Evolutionary conservation across 1,140 invertebrate species (phyloP), one percentile per base, ranked within the genome.

Genomic region (Tetramorium simillimum): DNA sequence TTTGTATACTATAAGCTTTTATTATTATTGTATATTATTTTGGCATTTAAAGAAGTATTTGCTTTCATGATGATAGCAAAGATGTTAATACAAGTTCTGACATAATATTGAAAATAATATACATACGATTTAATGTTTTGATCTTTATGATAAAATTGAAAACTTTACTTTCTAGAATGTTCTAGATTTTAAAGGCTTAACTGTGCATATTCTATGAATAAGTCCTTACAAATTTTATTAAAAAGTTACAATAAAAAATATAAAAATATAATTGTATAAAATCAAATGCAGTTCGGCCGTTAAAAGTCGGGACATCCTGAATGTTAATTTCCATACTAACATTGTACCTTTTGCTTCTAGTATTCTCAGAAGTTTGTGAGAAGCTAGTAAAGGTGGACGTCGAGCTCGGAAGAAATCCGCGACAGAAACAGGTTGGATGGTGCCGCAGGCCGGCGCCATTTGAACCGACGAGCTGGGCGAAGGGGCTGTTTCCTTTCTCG

Each of bases 381-480:
- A 53, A 24, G 53, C 14, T 18, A 24, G 43, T 58, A 56, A 63
- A 60, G 21, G 46, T 51, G 62, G 18, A 77, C 24, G 21, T 63
- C 43, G 43, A 53, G 72, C 58, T 58, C n/a, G 14, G 37, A 53
- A 43, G n/a, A 24, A 56, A 76, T 14, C 5, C 18, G 28, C 53
- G 28, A 18, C 3, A 14, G 56, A 33, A 40, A 21, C 18, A 60
- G 89, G 77, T 86, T 91, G 88, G 76, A 92, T 92, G 91, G 91
- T 92, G 89, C 91, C 89, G 91, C 91, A 62, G 87, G 91, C 60
- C 89, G 89, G 89, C 75, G 73, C 81, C 90, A 67, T 90, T 91
- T 91, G 43, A 90, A 78, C 85, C 88, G 24, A 86, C 82, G 77
- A 65, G 65, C 62, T 67, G 81, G 78, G 75, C 56, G 62, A 67